Evolutionary conservation across 64 coral and sea anemone genomes (phyloP).

Genomic region (Montipora efflorescens): DNA sequence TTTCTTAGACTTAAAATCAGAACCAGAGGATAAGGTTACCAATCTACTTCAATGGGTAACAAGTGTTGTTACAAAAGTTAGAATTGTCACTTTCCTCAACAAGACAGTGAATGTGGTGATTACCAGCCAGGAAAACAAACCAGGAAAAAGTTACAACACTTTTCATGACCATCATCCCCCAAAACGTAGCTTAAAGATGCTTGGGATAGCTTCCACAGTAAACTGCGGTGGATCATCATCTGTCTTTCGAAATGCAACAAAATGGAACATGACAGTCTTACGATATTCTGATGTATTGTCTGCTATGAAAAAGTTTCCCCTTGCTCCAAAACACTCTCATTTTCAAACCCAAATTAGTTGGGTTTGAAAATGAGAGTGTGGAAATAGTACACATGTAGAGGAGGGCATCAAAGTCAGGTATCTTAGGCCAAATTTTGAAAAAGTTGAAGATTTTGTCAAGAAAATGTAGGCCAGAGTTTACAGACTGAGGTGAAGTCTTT

Average conservation of each 20-base stretch:
- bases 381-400: too few species aligned
- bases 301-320: not conserved
- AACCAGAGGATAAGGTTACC: not conserved
- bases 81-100: not conserved
- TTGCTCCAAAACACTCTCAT: not conserved
- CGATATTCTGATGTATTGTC: not conserved
- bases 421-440: not conserved
- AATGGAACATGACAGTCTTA: not conserved
- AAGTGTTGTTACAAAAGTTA: not conserved
- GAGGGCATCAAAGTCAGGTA: not conserved
- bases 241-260: not conserved
- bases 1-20: not conserved
- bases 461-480: slow-evolving; percentile 39
- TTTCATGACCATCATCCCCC: not conserved
- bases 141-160: not conserved
- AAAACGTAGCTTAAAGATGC: slow-evolving; percentile 8
- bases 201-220: not conserved
- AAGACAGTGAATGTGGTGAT: not conserved
- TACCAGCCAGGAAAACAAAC: not conserved
- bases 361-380: too few species aligned
- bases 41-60: not conserved
- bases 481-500: not conserved
- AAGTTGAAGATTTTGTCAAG: slow-evolving; percentile 19
- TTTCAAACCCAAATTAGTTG: too few species aligned
- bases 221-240: not conserved